Conservation (phyloP, 2,113 vertebrate genomes). For the Phylloscopus whistleri region DNA sequence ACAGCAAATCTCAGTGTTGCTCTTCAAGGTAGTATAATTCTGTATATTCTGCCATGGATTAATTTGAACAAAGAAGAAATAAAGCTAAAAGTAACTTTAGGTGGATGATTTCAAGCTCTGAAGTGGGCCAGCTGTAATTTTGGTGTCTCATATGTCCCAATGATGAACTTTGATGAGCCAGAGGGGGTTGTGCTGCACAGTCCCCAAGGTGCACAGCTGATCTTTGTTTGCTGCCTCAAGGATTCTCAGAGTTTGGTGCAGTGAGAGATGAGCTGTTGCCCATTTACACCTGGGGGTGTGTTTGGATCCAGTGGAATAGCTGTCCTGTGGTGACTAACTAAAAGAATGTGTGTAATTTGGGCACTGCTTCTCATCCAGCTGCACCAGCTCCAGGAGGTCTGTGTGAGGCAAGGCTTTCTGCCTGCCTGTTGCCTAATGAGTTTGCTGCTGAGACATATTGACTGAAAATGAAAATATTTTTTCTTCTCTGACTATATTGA, state of each 20-base stretch:
- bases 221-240: neutral
- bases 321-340: neutral
- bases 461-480: neutral
- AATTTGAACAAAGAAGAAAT: neutral
- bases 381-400: neutral
- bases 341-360: neutral
- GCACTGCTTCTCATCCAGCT: neutral
- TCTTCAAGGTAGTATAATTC: neutral
- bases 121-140: neutral
- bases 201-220: neutral
- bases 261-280: neutral
- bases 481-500: neutral
- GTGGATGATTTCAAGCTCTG: neutral
- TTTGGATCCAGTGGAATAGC: neutral
- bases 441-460: neutral
- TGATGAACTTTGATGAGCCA: neutral
- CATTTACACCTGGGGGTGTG: neutral
- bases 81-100: neutral
- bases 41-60: neutral
- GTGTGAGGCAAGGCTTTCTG: neutral
- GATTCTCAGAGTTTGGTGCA: neutral
- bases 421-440: neutral
- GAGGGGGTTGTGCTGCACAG: neutral
- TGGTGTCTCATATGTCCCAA: neutral
- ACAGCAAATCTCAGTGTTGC: neutral